Percentiles rank a stretch among this genome's conserved stretches.
phyloP scores from a whole-genome alignment of 2,888 invertebrate species.

The Heliconius erato region DNA sequence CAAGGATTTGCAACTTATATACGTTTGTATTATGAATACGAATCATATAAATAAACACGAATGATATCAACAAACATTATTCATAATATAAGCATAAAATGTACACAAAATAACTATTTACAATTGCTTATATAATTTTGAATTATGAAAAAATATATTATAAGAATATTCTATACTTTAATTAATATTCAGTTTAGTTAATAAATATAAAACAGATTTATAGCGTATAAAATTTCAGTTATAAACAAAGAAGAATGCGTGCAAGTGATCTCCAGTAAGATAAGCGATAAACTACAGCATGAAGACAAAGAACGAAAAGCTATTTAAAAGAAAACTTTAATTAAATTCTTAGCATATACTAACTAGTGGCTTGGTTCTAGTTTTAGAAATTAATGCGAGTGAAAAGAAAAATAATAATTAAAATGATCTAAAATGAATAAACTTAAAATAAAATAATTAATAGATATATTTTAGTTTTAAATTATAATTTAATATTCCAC shows the following conservation, averaged over 20 bases:
- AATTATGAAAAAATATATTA: background rate
- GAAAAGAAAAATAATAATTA: slow-evolving; percentile 26
- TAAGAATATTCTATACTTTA: background rate
- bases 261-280: slow-evolving; percentile 61
- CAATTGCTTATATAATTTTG: background rate
- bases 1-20: slow-evolving; percentile 27
- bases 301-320: slow-evolving; percentile 60
- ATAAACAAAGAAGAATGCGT: slow-evolving; percentile 51
- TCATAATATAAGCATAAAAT: background rate
- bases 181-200: slow-evolving; percentile 1
- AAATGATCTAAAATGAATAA: background rate
- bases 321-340: slow-evolving; percentile 76
- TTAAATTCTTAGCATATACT: slow-evolving; percentile 62
- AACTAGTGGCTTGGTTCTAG: slow-evolving; percentile 32
- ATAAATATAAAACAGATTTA: slow-evolving; percentile 30
- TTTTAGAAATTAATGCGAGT: background rate
- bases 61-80: background rate
- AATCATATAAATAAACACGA: background rate
- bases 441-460: background rate
- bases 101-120: background rate
- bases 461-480: background rate
- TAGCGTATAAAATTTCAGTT: slow-evolving; percentile 34
- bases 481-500: slow-evolving; percentile 21
- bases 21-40: background rate
- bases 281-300: slow-evolving; percentile 66